Evolutionary conservation across 2,113 vertebrate genomes (phyloP).

Genomic region (Abramis brama): DNA sequence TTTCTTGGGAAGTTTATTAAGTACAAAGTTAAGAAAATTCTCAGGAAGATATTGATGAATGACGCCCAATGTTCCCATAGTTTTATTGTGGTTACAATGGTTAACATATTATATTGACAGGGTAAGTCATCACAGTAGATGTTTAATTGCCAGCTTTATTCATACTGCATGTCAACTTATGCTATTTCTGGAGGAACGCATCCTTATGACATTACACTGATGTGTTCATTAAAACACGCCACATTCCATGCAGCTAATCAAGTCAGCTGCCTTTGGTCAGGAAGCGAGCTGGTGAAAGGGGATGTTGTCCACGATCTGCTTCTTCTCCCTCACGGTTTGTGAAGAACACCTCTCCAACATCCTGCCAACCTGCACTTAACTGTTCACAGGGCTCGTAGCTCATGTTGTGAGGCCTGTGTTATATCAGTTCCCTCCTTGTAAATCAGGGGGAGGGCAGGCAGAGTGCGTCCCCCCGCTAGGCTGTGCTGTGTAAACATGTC

Average conservation of each 20-base stretch:
- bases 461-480: neutral
- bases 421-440: slow-evolving; percentile 1
- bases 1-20: too few species aligned
- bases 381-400: neutral
- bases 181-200: neutral
- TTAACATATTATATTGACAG: too few species aligned
- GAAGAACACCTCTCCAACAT: neutral
- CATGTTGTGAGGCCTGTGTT: slow-evolving; percentile 21
- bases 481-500: slow-evolving; percentile 21
- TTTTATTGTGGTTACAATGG: too few species aligned
- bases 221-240: neutral
- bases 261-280: slow-evolving; percentile 13
- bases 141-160: neutral
- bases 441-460: slow-evolving; percentile 8
- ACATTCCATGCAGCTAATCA: slow-evolving; percentile 23
- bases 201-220: neutral
- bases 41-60: too few species aligned
- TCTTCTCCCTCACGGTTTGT: slow-evolving; percentile 4
- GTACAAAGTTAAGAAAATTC: too few species aligned
- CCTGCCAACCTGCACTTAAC: slow-evolving; percentile 26
- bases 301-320: slow-evolving; percentile 9
- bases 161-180: neutral
- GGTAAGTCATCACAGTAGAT: too few species aligned
- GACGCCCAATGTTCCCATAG: too few species aligned
- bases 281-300: neutral